Base-by-base conservation (phyloP, 2,797 vertebrate species). In the Meriones psammophilus region DNA sequence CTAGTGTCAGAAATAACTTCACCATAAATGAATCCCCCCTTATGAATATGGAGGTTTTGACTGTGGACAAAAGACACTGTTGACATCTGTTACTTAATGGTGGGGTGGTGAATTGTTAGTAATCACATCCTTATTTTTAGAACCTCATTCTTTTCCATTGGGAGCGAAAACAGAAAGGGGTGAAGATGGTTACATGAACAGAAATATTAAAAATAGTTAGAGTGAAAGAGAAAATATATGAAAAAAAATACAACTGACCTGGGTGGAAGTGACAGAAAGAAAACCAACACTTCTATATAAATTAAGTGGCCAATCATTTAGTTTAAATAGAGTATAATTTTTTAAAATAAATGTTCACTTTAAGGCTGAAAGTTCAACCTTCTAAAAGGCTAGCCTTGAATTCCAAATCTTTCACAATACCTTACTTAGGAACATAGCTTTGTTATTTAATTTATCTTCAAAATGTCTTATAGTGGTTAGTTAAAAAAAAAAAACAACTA, bases 61-160 rank as follows among this genome's bases (percentile, higher is more conserved):
- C 78, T 94, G 15, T 81, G 22, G 66, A 24, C 58, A 80, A 88
- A 92, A 62, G 78, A 89, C 15, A 24, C 20, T 78, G 33, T 81
- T 54, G 54, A 30, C n/a, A 76, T 86, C 62, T 83, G 13, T 77
- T 89, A 76, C 50, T 62, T 73, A 71, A 81, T 95, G 24, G 15
- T 79, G 76, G 58, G 15, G 42, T 68, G 10, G 66, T 91, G 8
- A 96, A 76, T 94, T 91, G 88, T 80, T 96, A 95, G 89, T 94
- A 91, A 83, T 56, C n/a, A 2, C 13, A 83, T 89, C 7, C 36
- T 83, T 95, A 88, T 42, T 94, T 96, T 95, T 89, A 94, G 26
- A 92, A 88, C 26, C 77, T 81, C 9, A 89, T 88, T 3, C 18
- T 92, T 96, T 95, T 26, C 71, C 87, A 66, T 28, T 62, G 10